These are phyloP conservation scores for Syngnathus floridae DNA, from an alignment of 2,113 vertebrate species.

Conservation along the genomic window DNA sequence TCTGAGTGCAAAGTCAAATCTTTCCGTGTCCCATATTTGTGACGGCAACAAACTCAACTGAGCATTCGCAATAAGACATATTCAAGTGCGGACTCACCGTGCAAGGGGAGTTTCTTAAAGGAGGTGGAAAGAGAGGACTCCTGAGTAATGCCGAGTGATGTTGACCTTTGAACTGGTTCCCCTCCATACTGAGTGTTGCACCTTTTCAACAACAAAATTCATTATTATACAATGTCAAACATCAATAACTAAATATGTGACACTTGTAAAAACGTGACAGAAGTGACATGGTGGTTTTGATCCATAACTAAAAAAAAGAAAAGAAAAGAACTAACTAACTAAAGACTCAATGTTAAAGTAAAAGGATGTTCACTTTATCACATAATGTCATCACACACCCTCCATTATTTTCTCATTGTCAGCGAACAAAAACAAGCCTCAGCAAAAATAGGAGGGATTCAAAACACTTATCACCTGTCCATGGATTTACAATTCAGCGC, in stretches of 20 bases:
- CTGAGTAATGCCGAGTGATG: constrained; percentile 70
- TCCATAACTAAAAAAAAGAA: background rate
- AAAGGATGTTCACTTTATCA: too few species aligned
- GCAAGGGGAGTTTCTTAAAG: constrained; percentile 87
- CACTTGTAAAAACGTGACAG: background rate
- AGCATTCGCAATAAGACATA: background rate
- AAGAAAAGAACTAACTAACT: background rate
- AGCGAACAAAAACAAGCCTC: constrained; percentile 24
- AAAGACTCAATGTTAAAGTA: background rate
- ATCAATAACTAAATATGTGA: background rate
- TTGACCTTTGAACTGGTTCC: constrained; percentile 70
- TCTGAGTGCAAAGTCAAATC: background rate
- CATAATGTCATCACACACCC: constrained; percentile 1
- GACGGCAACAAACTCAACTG: background rate
- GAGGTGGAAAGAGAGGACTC: constrained; percentile 81
- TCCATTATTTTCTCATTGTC: constrained; percentile 4
- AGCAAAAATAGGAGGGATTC: constrained; percentile 2
- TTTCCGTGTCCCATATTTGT: background rate
- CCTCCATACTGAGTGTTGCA: constrained; percentile 74
- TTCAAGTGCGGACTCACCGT: constrained; percentile 73
- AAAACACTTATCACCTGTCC: constrained; percentile 2
- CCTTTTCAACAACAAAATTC: constrained; percentile 56
- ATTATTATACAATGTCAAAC: background rate
- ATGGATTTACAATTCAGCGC: background rate
- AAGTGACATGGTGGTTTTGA: background rate